Percentiles rank a stretch among this genome's conserved stretches.
These are phyloP conservation scores for Zygothrica quintamaculata DNA, from an alignment of 2,888 invertebrate genomes.

Conservation along the genomic window DNA sequence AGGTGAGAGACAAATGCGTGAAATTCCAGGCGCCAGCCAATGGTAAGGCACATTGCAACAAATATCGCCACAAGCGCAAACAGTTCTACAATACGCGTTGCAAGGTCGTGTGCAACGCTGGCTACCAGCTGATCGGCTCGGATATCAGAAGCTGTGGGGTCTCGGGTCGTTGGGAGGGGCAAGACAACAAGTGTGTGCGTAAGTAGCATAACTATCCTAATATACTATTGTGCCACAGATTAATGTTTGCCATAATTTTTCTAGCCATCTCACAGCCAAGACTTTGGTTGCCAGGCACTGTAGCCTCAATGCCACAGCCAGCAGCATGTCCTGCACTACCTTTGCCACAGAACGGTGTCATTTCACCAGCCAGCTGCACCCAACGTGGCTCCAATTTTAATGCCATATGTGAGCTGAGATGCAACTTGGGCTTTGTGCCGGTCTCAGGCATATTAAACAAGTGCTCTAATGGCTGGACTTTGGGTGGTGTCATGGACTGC, in stretches of 20 bases:
- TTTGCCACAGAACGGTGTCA: slow-evolving; percentile 85
- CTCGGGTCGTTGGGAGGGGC: slow-evolving; percentile 85
- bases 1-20: slow-evolving; percentile 80
- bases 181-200: slow-evolving; percentile 86
- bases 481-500: slow-evolving; percentile 81
- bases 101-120: slow-evolving; percentile 83
- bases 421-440: slow-evolving; percentile 85
- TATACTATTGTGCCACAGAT: not conserved
- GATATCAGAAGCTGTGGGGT: slow-evolving; percentile 85
- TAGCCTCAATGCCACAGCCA: too few species aligned
- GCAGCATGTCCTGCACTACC: slow-evolving; percentile 85
- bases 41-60: slow-evolving; percentile 82
- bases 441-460: slow-evolving; percentile 74
- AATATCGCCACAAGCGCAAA: slow-evolving; percentile 82
- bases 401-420: slow-evolving; percentile 85
- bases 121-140: slow-evolving; percentile 86
- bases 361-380: slow-evolving; percentile 86
- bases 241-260: not conserved
- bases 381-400: slow-evolving; percentile 85
- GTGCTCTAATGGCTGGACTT: slow-evolving; percentile 83
- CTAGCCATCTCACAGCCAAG: slow-evolving; percentile 9
- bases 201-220: slow-evolving; percentile 82
- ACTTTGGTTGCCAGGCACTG: not conserved
- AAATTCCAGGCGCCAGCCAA: slow-evolving; percentile 80
- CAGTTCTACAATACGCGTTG: slow-evolving; percentile 83